Conservation (phyloP, 2,113 vertebrate species). For the Eudyptes chrysolophus region DNA sequence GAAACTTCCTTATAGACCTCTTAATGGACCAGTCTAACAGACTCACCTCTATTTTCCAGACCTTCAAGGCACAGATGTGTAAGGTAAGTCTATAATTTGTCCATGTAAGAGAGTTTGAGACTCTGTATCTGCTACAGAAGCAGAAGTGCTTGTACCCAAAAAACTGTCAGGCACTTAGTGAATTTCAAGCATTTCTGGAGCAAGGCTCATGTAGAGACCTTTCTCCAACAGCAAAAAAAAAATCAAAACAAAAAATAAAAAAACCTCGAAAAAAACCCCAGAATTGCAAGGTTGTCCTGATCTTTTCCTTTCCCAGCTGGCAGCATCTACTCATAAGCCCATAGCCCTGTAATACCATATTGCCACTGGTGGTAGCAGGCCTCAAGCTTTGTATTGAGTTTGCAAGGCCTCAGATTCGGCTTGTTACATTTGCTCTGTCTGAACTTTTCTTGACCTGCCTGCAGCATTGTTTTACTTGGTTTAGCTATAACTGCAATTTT, state of each 20-base stretch:
- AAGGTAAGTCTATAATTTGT: background rate
- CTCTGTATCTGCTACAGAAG: background rate
- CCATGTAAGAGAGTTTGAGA: background rate
- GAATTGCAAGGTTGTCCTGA: background rate
- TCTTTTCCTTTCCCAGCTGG: background rate
- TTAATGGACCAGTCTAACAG: background rate
- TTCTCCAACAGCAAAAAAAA: background rate
- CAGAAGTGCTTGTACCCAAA: background rate
- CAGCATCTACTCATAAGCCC: background rate
- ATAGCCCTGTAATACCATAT: background rate
- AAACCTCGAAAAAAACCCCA: fast-evolving
- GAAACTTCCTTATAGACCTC: background rate
- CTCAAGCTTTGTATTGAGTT: background rate
- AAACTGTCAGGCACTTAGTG: background rate
- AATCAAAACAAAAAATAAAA: background rate
- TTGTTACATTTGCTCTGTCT: background rate
- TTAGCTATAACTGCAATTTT: background rate
- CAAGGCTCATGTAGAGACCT: background rate
- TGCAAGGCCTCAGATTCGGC: background rate
- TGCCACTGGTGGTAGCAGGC: background rate
- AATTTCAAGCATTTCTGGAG: background rate
- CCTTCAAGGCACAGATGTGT: background rate
- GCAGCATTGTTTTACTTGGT: background rate
- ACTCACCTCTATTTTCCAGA: background rate
- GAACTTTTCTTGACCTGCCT: background rate